phyloP scores from a whole-genome alignment of 1,140 invertebrate genomes.

The Heliconius hewitsoni region DNA sequence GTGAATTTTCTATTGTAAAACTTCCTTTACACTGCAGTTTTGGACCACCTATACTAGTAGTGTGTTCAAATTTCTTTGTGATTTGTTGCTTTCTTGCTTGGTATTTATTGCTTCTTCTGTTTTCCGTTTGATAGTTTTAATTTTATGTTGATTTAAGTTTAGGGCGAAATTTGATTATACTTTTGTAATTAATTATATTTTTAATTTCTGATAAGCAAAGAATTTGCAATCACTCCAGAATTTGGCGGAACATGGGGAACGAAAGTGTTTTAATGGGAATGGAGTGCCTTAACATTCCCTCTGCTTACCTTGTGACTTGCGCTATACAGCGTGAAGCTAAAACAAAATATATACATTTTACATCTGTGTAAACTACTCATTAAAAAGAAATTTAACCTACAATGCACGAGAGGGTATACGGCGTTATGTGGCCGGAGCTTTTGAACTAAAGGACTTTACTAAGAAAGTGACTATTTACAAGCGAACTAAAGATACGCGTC shows the following conservation, averaged over 20 bases:
- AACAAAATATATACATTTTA: background rate
- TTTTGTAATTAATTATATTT: no score
- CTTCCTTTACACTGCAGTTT: background rate
- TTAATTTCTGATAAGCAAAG: no score
- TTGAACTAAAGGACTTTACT: slow-evolving; percentile 2
- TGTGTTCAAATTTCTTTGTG: background rate
- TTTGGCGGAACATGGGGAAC: no score
- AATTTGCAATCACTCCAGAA: no score
- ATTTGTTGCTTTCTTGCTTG: background rate
- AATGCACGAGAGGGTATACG: background rate
- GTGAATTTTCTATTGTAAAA: slow-evolving; percentile 23
- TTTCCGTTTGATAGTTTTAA: background rate
- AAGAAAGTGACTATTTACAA: slow-evolving; percentile 11
- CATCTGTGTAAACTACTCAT: background rate
- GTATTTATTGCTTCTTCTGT: background rate
- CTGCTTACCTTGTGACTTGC: background rate
- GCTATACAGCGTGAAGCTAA: background rate
- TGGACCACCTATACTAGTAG: background rate
- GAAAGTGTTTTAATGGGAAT: background rate
- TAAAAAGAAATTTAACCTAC: background rate
- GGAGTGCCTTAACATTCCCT: background rate
- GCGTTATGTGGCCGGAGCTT: background rate
- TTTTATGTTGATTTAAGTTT: no score
- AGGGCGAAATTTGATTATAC: no score
- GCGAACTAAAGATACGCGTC: background rate